Evolutionary conservation across 2,797 vertebrate species (phyloP).

Genomic region (Xiphophorus birchmanni): DNA sequence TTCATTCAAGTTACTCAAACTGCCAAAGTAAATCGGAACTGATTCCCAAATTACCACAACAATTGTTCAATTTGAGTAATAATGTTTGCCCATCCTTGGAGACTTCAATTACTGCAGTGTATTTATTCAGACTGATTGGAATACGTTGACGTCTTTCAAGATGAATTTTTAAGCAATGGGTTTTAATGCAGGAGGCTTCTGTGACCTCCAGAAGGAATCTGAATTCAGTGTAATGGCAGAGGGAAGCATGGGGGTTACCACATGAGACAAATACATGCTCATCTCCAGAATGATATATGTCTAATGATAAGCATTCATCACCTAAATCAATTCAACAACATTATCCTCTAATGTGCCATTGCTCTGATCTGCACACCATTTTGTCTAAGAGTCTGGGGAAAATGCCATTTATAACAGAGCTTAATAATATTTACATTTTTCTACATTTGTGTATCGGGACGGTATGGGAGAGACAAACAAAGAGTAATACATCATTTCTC

Average conservation of each 20-base stretch:
- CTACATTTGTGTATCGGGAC: not conserved
- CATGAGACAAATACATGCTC: slow-evolving; percentile 63
- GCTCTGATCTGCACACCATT: slow-evolving; percentile 65
- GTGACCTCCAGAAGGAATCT: slow-evolving; percentile 69
- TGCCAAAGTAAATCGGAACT: slow-evolving; percentile 55
- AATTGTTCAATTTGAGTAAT: slow-evolving; percentile 74
- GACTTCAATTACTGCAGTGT: slow-evolving; percentile 70
- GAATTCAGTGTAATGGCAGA: slow-evolving; percentile 66
- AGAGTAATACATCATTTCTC: not conserved
- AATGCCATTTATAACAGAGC: not conserved
- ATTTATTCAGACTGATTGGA: slow-evolving; percentile 79
- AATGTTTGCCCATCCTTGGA: slow-evolving; percentile 70
- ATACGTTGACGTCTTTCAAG: slow-evolving; percentile 67
- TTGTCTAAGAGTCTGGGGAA: slow-evolving; percentile 41
- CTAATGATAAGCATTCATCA: slow-evolving; percentile 69
- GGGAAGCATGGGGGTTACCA: slow-evolving; percentile 60
- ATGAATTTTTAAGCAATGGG: slow-evolving; percentile 67
- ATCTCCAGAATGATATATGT: slow-evolving; percentile 67
- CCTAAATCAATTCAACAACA: slow-evolving; percentile 74
- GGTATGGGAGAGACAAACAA: not conserved
- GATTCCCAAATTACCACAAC: slow-evolving; percentile 78
- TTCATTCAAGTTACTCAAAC: slow-evolving; percentile 56
- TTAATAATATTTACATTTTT: slow-evolving; percentile 22
- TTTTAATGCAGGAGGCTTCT: slow-evolving; percentile 63
- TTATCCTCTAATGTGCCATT: slow-evolving; percentile 65